Base-by-base conservation (phyloP, 2,113 vertebrate species). In the Mesocricetus auratus region DNA sequence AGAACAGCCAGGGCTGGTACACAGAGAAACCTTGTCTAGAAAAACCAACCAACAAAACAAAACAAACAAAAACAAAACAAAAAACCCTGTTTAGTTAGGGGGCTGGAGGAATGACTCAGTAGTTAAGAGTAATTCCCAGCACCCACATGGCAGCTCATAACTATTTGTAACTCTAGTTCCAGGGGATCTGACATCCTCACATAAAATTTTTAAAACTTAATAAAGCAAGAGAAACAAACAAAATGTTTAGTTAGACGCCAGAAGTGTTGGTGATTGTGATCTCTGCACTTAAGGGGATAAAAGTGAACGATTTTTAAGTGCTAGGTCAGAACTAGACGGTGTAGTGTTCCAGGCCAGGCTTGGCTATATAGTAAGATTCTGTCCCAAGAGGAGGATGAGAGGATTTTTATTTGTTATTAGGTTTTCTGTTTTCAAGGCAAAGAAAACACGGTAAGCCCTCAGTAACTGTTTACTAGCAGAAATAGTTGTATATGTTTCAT, bases 331-430 rank as follows among this genome's bases (percentile, higher is more conserved):
- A 45, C 60, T 66, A 66, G 60, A 66, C 21, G 21, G 19, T 29
- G 17, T 9, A 47, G 26, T 42, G 29, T 21, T 86, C 60, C 8
- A 86, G 83, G 42, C 42, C 26, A 47, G 39, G 24, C 7, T 64
- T 62, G 58, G 60, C 79, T 64, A 42, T 42, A 29, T 31, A 66
- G 16, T 39, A 66, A 66, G 82, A 47, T 62, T n/a, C 81, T 85
- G 26, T 85, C 79, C 56, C 53, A 47, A 13, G 73, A 81, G 53
- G 33, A 22, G 4, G 19, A 78, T 6, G 26, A 79, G 47, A 19
- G 1, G 33, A 81, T 93, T 50, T 90, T 95, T 92, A 94, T 9
- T 87, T 87, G 60, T 50, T 81, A 86, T 47, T 94, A 83, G 79
- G 89, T 50, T 85, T 42, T 82, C 81, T 68, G 24, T 92, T 93